These are phyloP conservation scores for Grapholita molesta DNA, from an alignment of 1,140 invertebrate genomes.

Conservation along the genomic window DNA sequence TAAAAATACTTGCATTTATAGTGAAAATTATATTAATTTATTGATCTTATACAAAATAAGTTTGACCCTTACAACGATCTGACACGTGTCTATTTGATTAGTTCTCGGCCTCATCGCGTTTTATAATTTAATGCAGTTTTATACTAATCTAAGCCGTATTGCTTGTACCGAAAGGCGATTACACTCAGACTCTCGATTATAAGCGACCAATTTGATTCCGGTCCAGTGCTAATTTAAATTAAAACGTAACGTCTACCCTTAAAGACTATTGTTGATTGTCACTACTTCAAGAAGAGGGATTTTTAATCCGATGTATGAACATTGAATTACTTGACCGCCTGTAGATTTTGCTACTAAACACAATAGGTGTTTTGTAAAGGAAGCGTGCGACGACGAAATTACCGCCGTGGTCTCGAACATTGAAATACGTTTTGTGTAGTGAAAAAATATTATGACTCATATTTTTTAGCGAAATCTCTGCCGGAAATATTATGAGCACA, in stretches of 20 bases:
- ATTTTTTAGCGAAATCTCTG: no score
- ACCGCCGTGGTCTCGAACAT: conserved; percentile 30
- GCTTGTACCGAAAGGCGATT: neutral
- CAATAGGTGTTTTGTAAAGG: conserved; percentile 51
- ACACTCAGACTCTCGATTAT: neutral
- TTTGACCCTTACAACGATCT: conserved; percentile 26
- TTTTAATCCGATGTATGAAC: conserved; percentile 40
- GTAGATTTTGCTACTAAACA: conserved; percentile 67
- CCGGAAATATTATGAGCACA: no score
- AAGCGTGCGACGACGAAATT: conserved; percentile 47
- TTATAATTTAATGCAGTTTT: conserved; percentile 29
- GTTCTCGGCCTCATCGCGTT: conserved; percentile 55
- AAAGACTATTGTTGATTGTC: conserved; percentile 20
- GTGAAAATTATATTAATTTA: neutral
- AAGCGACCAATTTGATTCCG: neutral
- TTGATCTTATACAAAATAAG: neutral
- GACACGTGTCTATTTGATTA: conserved; percentile 65
- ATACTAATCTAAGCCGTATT: conserved; percentile 19
- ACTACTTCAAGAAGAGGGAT: conserved; percentile 21
- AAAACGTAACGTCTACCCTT: neutral
- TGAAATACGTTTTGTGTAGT: neutral
- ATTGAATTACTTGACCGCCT: conserved; percentile 68
- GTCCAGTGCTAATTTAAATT: neutral
- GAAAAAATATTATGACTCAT: no score
- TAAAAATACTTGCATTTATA: neutral